Evolutionary conservation across 2,888 invertebrate genomes (phyloP).

Genomic region (Cyclophora punctaria): DNA sequence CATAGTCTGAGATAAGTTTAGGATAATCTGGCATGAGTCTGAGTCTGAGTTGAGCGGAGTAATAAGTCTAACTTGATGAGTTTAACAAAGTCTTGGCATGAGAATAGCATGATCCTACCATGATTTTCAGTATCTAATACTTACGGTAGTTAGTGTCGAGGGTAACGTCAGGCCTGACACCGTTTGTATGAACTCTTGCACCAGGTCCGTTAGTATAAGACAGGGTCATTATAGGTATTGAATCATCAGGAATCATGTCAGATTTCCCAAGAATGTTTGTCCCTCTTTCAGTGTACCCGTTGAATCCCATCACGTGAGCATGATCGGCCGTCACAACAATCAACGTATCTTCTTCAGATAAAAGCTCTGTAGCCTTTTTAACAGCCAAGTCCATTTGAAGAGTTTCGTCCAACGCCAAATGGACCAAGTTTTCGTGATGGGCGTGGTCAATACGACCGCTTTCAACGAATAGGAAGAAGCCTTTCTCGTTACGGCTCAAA

Average conservation of each 20-base stretch:
- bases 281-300: conserved; percentile 78
- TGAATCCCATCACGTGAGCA: conserved; percentile 80
- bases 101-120: too few species aligned
- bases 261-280: conserved; percentile 45
- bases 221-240: conserved; percentile 71
- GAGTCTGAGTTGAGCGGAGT: too few species aligned
- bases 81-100: too few species aligned
- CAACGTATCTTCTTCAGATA: conserved; percentile 75
- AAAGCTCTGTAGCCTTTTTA: conserved; percentile 47
- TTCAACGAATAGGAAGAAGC: conserved; percentile 84
- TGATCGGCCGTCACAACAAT: conserved; percentile 86
- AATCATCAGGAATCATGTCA: conserved; percentile 52
- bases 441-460: conserved; percentile 78
- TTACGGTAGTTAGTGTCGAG: conserved; percentile 48
- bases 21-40: too few species aligned
- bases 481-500: conserved; percentile 76
- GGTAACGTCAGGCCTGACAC: conserved; percentile 63
- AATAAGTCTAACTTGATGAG: too few species aligned
- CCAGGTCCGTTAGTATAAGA: conserved; percentile 72
- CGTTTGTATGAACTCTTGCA: conserved; percentile 75
- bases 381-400: conserved; percentile 78
- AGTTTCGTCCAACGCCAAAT: conserved; percentile 79
- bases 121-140: conserved; percentile 14
- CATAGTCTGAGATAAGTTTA: too few species aligned
- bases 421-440: conserved; percentile 75